phyloP scores from a whole-genome alignment of 2,113 vertebrate genomes.

The Brachirus orientalis region DNA sequence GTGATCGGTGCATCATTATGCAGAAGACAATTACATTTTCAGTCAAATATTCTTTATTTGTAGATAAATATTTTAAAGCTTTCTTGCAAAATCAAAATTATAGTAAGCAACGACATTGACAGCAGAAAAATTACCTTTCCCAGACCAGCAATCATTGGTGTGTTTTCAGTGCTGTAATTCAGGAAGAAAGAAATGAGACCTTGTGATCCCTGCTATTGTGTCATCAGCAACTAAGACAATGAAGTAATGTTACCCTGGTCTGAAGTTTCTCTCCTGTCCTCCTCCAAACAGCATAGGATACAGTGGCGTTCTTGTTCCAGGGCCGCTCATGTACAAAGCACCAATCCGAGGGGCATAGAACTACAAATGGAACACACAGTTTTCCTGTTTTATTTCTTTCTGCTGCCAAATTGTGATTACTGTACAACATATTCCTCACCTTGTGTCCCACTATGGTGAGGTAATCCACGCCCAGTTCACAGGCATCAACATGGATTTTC shows the following conservation, averaged over 20 bases:
- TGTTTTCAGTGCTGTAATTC: constrained; percentile 93
- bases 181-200: constrained; percentile 15
- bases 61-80: no score
- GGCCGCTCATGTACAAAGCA: constrained; percentile 84
- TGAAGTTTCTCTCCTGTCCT: constrained; percentile 92
- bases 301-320: constrained; percentile 81
- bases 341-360: constrained; percentile 93
- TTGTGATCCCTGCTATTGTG: not conserved
- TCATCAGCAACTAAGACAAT: not conserved
- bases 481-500: constrained; percentile 87
- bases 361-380: constrained; percentile 70
- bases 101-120: no score
- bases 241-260: constrained; percentile 88
- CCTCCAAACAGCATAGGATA: constrained; percentile 93
- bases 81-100: no score
- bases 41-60: no score
- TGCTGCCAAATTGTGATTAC: not conserved
- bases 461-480: constrained; percentile 91
- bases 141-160: constrained; percentile 94
- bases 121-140: constrained; percentile 90
- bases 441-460: constrained; percentile 97
- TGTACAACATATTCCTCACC: constrained; percentile 71
- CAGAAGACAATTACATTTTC: no score
- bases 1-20: no score
- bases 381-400: not conserved